Evolutionary conservation across 2,113 vertebrate species (phyloP), one percentile per base, ranked within the genome.

Genomic region (Cyanistes caeruleus): DNA sequence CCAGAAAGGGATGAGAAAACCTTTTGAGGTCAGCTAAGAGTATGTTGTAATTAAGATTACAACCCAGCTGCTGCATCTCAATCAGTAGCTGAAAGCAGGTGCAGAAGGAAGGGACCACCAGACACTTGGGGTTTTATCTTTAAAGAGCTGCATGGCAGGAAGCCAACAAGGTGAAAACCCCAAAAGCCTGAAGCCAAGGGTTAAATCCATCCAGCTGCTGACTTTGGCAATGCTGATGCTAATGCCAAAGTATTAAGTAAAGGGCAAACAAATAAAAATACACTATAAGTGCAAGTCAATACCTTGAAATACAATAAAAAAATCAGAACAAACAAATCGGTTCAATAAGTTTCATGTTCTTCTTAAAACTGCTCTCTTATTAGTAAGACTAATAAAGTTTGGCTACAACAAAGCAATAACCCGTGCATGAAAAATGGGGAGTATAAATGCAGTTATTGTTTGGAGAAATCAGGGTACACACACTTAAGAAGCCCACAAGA

Each of bases 331-430:
- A 95, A 65, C 69, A 78, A 35, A 73, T 75, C 10, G 20, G 44
- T 62, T 82, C 87, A 91, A 75, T 84, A 87, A 55, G 59, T 68
- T 82, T 41, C 44, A 68, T 10, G 11, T 68, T 44, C 58, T 89
- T 91, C 70, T 93, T 74, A 72, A 68, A 95, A 75, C 58, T 23
- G 25, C 35, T 59, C 63, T 75, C 58, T 83, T 86, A 62, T 87
- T 92, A 94, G 37, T 35, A 60, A 9, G 33, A 39, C 77, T 93
- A 91, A 95, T 84, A 91, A 91, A 85, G 37, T 70, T 70, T 63
- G 35, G 60, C 84, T 75, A 51, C 69, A 89, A 55, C n/a, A 65
- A 84, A 68, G 37, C 39, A 76, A 37, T 79, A 89, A 78, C 24
- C 44, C 0, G 0, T 52, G 44, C 74, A 56, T 67, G 55, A 91